These are phyloP conservation scores for Cheilosia vulpina DNA, from an alignment of 2,888 invertebrate genomes.

Conservation along the genomic window DNA sequence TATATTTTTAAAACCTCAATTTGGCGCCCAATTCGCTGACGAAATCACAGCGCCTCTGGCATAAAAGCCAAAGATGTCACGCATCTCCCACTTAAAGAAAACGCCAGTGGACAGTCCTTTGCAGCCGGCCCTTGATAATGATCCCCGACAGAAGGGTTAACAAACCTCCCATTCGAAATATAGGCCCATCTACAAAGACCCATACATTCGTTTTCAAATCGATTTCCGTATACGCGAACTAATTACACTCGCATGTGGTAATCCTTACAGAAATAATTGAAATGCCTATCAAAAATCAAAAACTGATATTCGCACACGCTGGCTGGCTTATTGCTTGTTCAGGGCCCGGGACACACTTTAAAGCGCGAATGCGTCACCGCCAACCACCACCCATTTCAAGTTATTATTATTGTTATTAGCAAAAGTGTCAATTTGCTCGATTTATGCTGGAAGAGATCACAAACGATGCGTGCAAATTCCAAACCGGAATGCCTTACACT, in stretches of 20 bases:
- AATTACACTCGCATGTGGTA: conserved; percentile 13
- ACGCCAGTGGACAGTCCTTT: conserved; percentile 26
- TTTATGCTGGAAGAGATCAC: conserved; percentile 72
- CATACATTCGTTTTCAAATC: conserved; percentile 2
- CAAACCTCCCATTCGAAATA: not conserved
- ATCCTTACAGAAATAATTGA: conserved; percentile 64
- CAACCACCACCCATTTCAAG: conserved; percentile 68
- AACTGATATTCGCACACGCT: conserved; percentile 51
- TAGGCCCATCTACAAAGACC: not conserved
- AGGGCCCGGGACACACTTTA: conserved; percentile 3
- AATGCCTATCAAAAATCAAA: conserved; percentile 70
- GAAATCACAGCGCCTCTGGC: not conserved
- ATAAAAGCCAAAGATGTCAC: not conserved
- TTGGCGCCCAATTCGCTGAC: too few species aligned
- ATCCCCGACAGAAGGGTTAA: conserved; percentile 5
- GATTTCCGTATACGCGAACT: conserved; percentile 5
- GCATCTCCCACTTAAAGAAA: not conserved
- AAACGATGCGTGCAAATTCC: conserved; percentile 74
- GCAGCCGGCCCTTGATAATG: conserved; percentile 17
- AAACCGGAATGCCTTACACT: conserved; percentile 33
- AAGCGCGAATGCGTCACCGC: conserved; percentile 45
- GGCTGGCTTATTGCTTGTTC: not conserved
- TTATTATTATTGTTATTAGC: conserved; percentile 78
- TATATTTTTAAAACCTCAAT: too few species aligned
- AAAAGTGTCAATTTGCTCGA: conserved; percentile 81